Percentiles rank a stretch among this genome's conserved stretches.
These are phyloP conservation scores for Phacellophora camtschatica DNA, from an alignment of 30 jellyfish, hydroid and myxozoan species.

Conservation along the genomic window DNA sequence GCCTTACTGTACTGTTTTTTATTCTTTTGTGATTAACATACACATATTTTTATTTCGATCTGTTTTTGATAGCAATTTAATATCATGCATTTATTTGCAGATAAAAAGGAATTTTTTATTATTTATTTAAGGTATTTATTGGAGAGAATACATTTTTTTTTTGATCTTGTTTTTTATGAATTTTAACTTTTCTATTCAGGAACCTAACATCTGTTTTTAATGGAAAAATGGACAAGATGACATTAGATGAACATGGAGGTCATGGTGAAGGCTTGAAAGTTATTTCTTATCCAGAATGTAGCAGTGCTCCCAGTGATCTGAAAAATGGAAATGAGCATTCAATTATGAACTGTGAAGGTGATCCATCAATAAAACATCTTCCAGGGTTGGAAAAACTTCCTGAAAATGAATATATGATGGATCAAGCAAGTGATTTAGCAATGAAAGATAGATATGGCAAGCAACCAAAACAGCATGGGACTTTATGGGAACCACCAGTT, in stretches of 20 bases:
- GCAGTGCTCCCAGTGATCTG: constrained; percentile 17
- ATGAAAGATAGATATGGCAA: constrained; percentile 45
- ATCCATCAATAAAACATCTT: background rate
- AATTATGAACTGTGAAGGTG: constrained; percentile 6
- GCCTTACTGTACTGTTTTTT: too few relatives aligned
- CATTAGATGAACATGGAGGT: constrained; percentile 37
- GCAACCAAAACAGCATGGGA: constrained; percentile 76
- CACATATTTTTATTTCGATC: too few relatives aligned
- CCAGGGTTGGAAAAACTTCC: constrained; percentile 2
- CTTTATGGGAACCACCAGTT: constrained; percentile 83
- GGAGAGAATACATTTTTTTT: too few relatives aligned
- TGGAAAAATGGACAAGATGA: constrained; percentile 61
- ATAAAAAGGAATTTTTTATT: too few relatives aligned
- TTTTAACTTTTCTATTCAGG: background rate
- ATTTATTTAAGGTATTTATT: too few relatives aligned
- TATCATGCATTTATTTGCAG: too few relatives aligned
- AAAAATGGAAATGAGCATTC: constrained; percentile 23
- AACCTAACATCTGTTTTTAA: constrained; percentile 11
- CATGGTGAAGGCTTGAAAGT: constrained; percentile 22
- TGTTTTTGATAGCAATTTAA: too few relatives aligned
- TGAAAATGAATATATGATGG: constrained; percentile 26
- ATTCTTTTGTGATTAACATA: too few relatives aligned
- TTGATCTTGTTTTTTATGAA: background rate
- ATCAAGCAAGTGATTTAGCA: constrained; percentile 13
- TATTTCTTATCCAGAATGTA: constrained; percentile 22